These are phyloP conservation scores for Eumeta japonica DNA, from an alignment of 1,140 invertebrate species.

Conservation along the genomic window DNA sequence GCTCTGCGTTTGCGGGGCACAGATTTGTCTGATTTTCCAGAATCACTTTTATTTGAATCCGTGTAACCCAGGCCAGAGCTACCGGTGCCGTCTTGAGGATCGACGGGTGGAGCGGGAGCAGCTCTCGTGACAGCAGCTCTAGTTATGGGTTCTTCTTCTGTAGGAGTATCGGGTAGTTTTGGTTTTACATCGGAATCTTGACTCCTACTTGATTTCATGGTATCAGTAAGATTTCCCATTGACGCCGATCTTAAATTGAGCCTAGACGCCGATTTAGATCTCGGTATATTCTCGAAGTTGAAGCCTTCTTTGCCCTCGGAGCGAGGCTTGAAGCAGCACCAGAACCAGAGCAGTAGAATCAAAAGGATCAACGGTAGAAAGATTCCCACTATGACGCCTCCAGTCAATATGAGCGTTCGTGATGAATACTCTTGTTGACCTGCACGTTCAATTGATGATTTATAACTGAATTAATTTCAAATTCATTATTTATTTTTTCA, in stretches of 20 bases:
- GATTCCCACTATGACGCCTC: slow-evolving; percentile 73
- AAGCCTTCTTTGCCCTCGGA: slow-evolving; percentile 49
- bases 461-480: no score
- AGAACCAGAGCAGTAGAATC: slow-evolving; percentile 67
- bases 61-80: slow-evolving; percentile 48
- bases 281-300: slow-evolving; percentile 44
- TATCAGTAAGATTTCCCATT: slow-evolving; percentile 55
- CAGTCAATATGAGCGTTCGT: slow-evolving; percentile 58
- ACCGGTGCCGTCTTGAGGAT: slow-evolving; percentile 35
- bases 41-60: slow-evolving; percentile 43
- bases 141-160: slow-evolving; percentile 32
- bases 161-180: slow-evolving; percentile 35
- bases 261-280: slow-evolving; percentile 58
- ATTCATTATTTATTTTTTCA: no score
- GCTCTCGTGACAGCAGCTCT: slow-evolving; percentile 20
- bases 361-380: slow-evolving; percentile 75
- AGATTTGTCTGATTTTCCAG: slow-evolving; percentile 41
- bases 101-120: slow-evolving; percentile 22
- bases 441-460: slow-evolving; percentile 29
- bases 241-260: slow-evolving; percentile 55
- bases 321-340: slow-evolving; percentile 54
- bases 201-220: slow-evolving; percentile 44
- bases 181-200: slow-evolving; percentile 30
- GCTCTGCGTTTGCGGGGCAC: slow-evolving; percentile 62
- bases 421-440: slow-evolving; percentile 63